Conservation (phyloP, 2,113 vertebrate species). For the Eira barbara region DNA sequence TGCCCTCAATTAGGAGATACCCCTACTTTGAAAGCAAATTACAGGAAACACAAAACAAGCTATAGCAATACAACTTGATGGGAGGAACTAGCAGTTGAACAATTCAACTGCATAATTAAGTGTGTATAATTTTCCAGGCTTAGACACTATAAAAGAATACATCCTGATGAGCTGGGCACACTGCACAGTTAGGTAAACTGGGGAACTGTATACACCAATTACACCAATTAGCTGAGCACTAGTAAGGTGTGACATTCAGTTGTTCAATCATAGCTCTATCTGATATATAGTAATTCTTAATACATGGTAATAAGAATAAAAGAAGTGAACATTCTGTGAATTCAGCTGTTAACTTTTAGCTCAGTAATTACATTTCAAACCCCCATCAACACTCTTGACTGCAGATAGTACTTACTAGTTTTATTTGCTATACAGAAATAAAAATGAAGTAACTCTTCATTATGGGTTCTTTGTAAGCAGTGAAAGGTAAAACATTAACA, state of each 20-base stretch:
- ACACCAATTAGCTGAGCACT: neutral
- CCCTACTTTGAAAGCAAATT: neutral
- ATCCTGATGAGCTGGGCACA: neutral
- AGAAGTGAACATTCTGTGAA: neutral
- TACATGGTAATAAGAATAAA: neutral
- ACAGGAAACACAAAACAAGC: slow-evolving; percentile 18
- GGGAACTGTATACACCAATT: neutral
- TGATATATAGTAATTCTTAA: neutral
- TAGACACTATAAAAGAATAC: neutral
- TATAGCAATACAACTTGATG: neutral
- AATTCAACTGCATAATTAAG: neutral
- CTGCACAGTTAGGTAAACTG: neutral
- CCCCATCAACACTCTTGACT: neutral
- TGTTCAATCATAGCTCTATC: neutral
- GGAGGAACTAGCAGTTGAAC: neutral
- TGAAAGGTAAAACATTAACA: neutral
- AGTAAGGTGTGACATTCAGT: neutral
- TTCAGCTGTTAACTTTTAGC: neutral
- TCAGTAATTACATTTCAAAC: neutral
- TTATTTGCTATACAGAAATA: neutral
- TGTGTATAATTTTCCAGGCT: neutral
- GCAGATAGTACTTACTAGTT: neutral
- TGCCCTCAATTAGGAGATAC: neutral
- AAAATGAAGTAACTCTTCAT: neutral
- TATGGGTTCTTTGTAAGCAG: neutral